These are phyloP conservation scores for Anastrepha obliqua DNA, from an alignment of 1,140 invertebrate species.

Conservation along the genomic window DNA sequence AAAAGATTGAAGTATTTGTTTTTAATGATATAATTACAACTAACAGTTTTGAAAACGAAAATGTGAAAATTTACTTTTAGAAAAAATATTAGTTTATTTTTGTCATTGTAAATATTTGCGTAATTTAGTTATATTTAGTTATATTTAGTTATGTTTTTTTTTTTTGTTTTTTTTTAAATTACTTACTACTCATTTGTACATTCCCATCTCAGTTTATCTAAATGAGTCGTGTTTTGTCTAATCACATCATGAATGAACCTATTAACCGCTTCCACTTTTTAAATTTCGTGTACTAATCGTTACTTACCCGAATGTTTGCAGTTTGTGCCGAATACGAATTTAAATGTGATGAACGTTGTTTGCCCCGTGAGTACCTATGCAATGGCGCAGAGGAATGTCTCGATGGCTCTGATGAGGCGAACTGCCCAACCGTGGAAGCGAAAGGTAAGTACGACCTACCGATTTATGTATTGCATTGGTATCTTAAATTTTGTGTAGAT, in stretches of 20 bases:
- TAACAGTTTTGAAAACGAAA: neutral
- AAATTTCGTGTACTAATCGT: conserved; percentile 30
- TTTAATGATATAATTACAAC: neutral
- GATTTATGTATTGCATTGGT: neutral
- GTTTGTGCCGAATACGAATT: conserved; percentile 78
- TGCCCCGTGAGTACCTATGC: conserved; percentile 74
- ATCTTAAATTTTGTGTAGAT: no score
- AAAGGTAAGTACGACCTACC: neutral
- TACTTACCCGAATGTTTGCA: conserved; percentile 58
- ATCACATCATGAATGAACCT: conserved; percentile 30
- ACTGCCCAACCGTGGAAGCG: conserved; percentile 72
- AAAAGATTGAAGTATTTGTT: no score
- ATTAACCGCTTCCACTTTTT: neutral
- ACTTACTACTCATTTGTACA: conserved; percentile 26
- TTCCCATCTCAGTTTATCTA: conserved; percentile 15
- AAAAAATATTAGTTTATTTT: neutral
- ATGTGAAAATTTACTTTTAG: neutral
- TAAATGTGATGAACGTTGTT: conserved; percentile 77
- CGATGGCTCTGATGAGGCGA: conserved; percentile 78
- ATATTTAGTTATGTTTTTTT: neutral
- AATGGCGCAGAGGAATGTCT: conserved; percentile 75
- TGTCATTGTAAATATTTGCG: conserved; percentile 4
- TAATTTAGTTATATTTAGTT: conserved; percentile 4
- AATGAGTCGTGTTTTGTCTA: neutral
- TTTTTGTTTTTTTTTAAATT: neutral